Percentiles rank a stretch among this genome's conserved stretches.
Conservation (phyloP, 1,140 invertebrate species). For the Paraescarpia echinospica region DNA sequence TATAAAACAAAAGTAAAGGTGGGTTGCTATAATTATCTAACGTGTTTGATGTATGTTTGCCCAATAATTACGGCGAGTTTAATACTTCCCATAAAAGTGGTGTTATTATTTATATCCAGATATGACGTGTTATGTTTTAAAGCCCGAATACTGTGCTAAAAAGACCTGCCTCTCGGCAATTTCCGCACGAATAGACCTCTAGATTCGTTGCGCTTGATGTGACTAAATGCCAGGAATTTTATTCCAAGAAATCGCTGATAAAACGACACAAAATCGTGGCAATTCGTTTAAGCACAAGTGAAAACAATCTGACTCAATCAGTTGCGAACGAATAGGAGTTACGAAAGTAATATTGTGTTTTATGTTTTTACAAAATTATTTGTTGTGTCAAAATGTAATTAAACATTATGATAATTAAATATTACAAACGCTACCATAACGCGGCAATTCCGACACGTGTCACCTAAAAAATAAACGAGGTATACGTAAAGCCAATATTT, state of each 20-base stretch:
- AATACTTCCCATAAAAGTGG: background rate
- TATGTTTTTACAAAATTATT: too few relatives aligned
- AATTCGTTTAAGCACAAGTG: background rate
- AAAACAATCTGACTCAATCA: too few relatives aligned
- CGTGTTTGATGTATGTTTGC: too few relatives aligned
- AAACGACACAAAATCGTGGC: background rate
- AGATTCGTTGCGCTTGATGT: background rate
- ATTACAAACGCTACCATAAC: background rate
- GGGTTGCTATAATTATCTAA: too few relatives aligned
- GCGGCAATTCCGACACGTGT: background rate
- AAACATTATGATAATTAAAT: background rate
- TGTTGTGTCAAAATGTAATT: too few relatives aligned
- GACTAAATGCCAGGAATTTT: background rate
- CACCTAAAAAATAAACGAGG: background rate
- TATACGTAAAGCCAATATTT: background rate
- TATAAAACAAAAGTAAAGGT: too few relatives aligned
- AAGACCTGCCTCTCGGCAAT: background rate
- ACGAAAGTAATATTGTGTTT: too few relatives aligned
- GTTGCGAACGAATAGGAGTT: too few relatives aligned
- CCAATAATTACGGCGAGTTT: too few relatives aligned
- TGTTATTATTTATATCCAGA: background rate
- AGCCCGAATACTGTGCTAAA: background rate
- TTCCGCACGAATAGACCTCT: background rate
- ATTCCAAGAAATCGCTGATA: background rate
- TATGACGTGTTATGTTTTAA: background rate